These are phyloP conservation scores for Cricetomys ansorgei DNA, from an alignment of 2,113 vertebrate species.

Conservation along the genomic window DNA sequence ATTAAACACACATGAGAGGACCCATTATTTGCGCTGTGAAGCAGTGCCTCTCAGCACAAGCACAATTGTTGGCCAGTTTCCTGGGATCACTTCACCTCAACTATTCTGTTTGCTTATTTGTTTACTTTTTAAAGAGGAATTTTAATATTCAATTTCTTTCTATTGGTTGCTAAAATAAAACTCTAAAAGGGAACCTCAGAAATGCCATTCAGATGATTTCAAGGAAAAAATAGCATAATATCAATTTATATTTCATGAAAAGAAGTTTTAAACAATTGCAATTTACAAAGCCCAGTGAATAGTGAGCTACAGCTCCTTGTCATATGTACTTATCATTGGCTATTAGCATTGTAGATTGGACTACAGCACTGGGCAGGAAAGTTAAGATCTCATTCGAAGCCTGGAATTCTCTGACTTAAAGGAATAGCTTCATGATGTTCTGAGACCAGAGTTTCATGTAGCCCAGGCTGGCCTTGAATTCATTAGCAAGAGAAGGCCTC, in stretches of 20 bases:
- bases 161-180: not conserved
- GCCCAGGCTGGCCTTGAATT: not conserved
- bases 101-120: not conserved
- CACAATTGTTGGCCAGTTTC: not conserved
- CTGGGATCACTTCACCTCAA: not conserved
- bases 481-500: too few relatives aligned
- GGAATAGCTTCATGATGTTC: not conserved
- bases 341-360: not conserved
- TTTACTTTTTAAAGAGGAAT: not conserved
- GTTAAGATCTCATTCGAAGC: not conserved
- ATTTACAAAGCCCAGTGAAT: not conserved
- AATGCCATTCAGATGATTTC: not conserved
- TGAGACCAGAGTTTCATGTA: not conserved
- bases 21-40: not conserved
- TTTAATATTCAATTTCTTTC: not conserved
- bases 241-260: conserved; percentile 25
- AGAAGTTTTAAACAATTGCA: conserved; percentile 12
- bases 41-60: not conserved
- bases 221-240: conserved; percentile 3
- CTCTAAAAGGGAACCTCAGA: not conserved
- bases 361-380: too few relatives aligned
- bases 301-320: not conserved
- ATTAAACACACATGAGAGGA: not conserved
- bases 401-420: not conserved
- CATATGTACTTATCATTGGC: not conserved